A percentile compares a stretch with the other conserved stretches of the same genome.
Evolutionary conservation across 2,888 invertebrate genomes (phyloP).

Genomic region (Stenichneumon culpator): DNA sequence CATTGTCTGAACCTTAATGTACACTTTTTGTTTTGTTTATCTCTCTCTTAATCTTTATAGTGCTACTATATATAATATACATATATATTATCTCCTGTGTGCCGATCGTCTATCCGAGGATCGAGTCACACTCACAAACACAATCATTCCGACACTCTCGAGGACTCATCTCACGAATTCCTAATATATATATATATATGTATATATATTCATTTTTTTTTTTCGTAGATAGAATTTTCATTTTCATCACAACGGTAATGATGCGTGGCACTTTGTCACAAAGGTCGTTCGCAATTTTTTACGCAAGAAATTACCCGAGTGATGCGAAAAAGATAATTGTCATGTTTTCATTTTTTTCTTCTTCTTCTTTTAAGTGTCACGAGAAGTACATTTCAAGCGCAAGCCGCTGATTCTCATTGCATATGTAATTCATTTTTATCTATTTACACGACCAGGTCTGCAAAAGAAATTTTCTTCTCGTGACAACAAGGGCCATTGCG

Average conservation of each 20-base stretch:
- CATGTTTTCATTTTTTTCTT: not conserved
- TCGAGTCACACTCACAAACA: slow-evolving; percentile 57
- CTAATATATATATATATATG: slow-evolving; percentile 28
- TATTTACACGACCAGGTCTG: slow-evolving; percentile 51
- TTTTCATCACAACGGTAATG: slow-evolving; percentile 56
- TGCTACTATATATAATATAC: slow-evolving; percentile 64
- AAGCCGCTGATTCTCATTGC: slow-evolving; percentile 5
- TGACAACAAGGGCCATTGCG: slow-evolving; percentile 28
- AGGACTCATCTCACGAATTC: slow-evolving; percentile 7
- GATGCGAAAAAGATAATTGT: slow-evolving; percentile 19
- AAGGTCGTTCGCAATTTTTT: slow-evolving; percentile 45
- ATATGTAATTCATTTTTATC: slow-evolving; percentile 30
- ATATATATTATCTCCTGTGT: slow-evolving; percentile 40
- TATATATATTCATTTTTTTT: slow-evolving; percentile 41
- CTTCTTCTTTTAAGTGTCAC: not conserved
- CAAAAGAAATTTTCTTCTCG: slow-evolving; percentile 27
- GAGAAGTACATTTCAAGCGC: slow-evolving; percentile 3
- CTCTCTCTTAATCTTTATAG: slow-evolving; percentile 59
- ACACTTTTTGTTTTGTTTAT: slow-evolving; percentile 67
- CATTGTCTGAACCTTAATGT: slow-evolving; percentile 71
- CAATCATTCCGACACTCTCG: slow-evolving; percentile 44
- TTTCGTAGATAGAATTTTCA: slow-evolving; percentile 60
- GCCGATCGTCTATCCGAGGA: slow-evolving; percentile 63
- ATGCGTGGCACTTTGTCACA: slow-evolving; percentile 52
- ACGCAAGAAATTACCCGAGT: slow-evolving; percentile 33